Conservation (phyloP, 2,888 invertebrate species). For the Temnothorax rugatulus region DNA sequence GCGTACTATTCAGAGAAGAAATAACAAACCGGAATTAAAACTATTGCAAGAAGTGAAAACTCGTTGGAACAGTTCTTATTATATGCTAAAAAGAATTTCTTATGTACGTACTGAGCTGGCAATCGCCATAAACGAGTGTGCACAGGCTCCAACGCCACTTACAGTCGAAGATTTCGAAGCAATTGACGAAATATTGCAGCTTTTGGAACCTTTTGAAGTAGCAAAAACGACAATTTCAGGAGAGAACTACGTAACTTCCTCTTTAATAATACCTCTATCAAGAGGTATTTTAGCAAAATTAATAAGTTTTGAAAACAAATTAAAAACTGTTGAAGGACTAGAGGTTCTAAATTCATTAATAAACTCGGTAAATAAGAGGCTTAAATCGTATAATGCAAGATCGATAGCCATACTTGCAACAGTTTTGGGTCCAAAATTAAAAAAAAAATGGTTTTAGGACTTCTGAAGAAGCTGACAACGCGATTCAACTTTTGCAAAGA, state of each 20-base stretch:
- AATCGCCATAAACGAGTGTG: conserved; percentile 6
- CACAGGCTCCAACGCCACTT: background rate
- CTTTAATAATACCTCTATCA: background rate
- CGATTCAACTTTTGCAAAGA: background rate
- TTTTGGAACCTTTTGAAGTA: background rate
- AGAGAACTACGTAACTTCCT: background rate
- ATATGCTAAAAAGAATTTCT: background rate
- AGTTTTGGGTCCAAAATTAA: background rate
- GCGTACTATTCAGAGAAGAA: background rate
- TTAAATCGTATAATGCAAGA: conserved; percentile 3
- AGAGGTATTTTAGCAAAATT: background rate
- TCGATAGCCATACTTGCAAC: conserved; percentile 2
- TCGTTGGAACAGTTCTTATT: conserved; percentile 3
- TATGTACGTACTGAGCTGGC: background rate
- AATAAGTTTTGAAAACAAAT: background rate
- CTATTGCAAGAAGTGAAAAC: background rate
- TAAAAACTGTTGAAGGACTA: background rate
- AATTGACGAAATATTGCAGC: conserved; percentile 8
- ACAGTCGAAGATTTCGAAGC: background rate
- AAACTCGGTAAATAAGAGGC: background rate
- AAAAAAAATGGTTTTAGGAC: background rate
- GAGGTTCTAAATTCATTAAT: background rate
- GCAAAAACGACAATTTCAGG: background rate
- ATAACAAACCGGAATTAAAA: background rate
- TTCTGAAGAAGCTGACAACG: background rate